Percentiles rank a stretch among this genome's conserved stretches.
Conservation (phyloP, 1,140 invertebrate genomes). For the Leptopilina boulardi region DNA sequence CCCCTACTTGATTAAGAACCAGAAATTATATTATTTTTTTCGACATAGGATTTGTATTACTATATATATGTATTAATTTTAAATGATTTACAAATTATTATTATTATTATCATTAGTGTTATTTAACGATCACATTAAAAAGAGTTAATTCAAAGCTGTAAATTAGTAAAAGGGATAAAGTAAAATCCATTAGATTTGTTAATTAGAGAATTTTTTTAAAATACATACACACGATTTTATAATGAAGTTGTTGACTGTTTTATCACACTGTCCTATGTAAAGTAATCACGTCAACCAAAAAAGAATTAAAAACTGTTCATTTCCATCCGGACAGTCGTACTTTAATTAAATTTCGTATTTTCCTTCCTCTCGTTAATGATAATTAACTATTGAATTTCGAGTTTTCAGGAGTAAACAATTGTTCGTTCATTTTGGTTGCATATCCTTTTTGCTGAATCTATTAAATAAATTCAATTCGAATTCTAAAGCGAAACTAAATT, state of each 20-base stretch:
- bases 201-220: neutral
- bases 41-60: too few relatives aligned
- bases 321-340: neutral
- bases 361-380: slow-evolving; percentile 13
- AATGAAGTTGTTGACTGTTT: neutral
- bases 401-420: neutral
- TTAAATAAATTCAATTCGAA: too few relatives aligned
- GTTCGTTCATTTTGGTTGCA: neutral
- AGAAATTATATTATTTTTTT: too few relatives aligned
- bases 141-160: too few relatives aligned
- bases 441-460: neutral
- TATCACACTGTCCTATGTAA: neutral
- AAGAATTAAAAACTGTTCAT: neutral
- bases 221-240: neutral
- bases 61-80: too few relatives aligned
- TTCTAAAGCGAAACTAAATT: too few relatives aligned
- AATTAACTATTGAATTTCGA: slow-evolving; percentile 14
- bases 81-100: too few relatives aligned
- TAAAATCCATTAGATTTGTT: too few relatives aligned
- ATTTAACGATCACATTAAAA: too few relatives aligned
- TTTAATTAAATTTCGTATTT: slow-evolving; percentile 11
- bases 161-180: neutral
- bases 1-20: too few relatives aligned
- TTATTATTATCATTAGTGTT: too few relatives aligned
- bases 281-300: neutral